Percentiles rank a stretch among this genome's conserved stretches.
These are phyloP conservation scores for Temnopleurus reevesii DNA, from an alignment of 53 echinoderm and acorn worm genomes.

Conservation along the genomic window DNA sequence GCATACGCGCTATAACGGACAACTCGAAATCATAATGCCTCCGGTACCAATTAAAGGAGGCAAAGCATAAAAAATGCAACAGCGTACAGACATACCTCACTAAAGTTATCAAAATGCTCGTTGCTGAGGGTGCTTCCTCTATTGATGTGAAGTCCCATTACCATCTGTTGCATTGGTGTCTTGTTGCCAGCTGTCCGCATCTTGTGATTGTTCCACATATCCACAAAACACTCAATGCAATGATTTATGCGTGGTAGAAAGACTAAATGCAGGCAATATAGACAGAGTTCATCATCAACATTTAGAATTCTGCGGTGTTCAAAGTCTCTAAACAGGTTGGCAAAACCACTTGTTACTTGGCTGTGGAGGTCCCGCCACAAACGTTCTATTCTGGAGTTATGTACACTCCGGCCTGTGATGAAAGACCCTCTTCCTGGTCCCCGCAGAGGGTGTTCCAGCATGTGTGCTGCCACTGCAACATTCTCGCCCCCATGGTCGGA, in stretches of 20 bases:
- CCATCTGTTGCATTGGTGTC: conserved; percentile 68
- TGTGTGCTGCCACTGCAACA: conserved; percentile 53
- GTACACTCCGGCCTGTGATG: conserved; percentile 71
- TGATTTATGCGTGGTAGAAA: conserved; percentile 67
- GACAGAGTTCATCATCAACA: conserved; percentile 18
- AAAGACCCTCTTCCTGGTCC: conserved; percentile 57
- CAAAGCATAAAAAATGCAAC: too few relatives aligned
- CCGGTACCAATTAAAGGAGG: too few relatives aligned
- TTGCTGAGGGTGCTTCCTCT: neutral
- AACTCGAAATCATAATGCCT: too few relatives aligned
- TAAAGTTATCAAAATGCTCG: neutral
- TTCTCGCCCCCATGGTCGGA: conserved; percentile 73
- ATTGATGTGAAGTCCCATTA: conserved; percentile 14
- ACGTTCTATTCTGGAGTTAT: conserved; percentile 64
- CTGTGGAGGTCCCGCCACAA: conserved; percentile 63
- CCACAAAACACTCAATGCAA: conserved; percentile 46
- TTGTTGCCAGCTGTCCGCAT: conserved; percentile 63
- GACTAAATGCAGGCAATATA: conserved; percentile 51
- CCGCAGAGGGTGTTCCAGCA: conserved; percentile 63
- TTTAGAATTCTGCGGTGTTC: conserved; percentile 28
- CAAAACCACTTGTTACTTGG: neutral
- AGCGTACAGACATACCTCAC: neutral
- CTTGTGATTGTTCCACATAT: conserved; percentile 72
- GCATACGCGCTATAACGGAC: too few relatives aligned
- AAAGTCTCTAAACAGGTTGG: conserved; percentile 2